Evolutionary conservation across 2,113 vertebrate species (phyloP).

Genomic region (Lagopus muta): DNA sequence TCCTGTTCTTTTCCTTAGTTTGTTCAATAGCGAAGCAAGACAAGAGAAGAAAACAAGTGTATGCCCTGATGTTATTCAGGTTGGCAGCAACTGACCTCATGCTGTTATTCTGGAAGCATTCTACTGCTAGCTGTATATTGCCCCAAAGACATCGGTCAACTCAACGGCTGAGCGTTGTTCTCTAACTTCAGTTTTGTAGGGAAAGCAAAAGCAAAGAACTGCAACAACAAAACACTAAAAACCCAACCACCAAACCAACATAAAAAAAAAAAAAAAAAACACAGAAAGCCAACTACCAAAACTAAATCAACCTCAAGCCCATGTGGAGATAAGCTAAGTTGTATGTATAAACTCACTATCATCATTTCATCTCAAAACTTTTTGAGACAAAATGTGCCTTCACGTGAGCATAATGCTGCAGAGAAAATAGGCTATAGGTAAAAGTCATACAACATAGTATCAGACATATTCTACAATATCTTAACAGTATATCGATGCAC

Average conservation of each 20-base stretch:
- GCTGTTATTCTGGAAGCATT: conserved; percentile 4
- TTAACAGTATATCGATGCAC: background rate
- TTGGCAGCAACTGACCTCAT: conserved; percentile 43
- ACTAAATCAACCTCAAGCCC: background rate
- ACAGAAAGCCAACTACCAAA: background rate
- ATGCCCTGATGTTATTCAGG: conserved; percentile 50
- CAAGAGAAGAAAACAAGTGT: conserved; percentile 6
- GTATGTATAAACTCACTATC: background rate
- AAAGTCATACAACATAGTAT: background rate
- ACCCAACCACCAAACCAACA: background rate
- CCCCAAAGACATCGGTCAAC: conserved; percentile 23
- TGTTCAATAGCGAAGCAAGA: background rate
- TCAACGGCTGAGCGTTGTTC: background rate
- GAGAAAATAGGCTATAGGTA: background rate
- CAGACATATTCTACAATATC: background rate
- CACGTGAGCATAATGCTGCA: background rate
- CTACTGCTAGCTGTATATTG: background rate
- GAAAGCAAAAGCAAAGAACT: background rate
- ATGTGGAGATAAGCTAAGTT: background rate
- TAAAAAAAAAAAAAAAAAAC: no score
- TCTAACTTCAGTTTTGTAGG: background rate
- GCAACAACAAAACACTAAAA: background rate
- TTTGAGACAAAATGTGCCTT: background rate
- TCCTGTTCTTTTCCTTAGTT: background rate
- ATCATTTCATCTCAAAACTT: background rate